A percentile compares a stretch with the other conserved stretches of the same genome.
Evolutionary conservation across 2,888 invertebrate genomes (phyloP).

Genomic region (Tiphia femorata): DNA sequence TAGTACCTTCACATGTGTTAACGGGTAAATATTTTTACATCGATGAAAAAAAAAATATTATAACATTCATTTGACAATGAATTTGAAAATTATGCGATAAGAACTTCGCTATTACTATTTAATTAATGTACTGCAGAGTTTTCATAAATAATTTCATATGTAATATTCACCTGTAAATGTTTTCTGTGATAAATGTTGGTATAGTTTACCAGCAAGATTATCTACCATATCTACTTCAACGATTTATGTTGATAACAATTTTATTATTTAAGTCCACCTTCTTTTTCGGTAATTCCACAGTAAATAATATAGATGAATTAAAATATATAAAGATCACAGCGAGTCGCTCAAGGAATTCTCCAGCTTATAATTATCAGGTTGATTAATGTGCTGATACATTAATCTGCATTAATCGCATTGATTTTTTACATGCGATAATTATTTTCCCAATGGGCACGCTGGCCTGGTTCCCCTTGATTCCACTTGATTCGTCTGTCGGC

Average conservation of each 20-base stretch:
- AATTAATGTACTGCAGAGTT: background rate
- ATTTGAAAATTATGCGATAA: background rate
- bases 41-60: background rate
- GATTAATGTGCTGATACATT: too few relatives aligned
- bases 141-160: slow-evolving; percentile 3
- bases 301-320: too few relatives aligned
- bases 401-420: too few relatives aligned
- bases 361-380: too few relatives aligned
- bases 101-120: background rate
- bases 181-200: slow-evolving; percentile 56
- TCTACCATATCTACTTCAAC: slow-evolving; percentile 57
- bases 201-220: slow-evolving; percentile 65
- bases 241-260: slow-evolving; percentile 18
- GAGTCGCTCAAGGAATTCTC: background rate
- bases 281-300: too few relatives aligned
- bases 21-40: background rate
- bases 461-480: too few relatives aligned
- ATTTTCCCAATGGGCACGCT: too few relatives aligned
- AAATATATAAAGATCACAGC: background rate
- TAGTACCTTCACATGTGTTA: background rate
- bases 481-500: too few relatives aligned
- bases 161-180: slow-evolving; percentile 51
- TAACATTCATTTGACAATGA: background rate
- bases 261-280: too few relatives aligned
- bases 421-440: too few relatives aligned